Conservation (phyloP, 2,113 vertebrate genomes). For the Pteropus alecto region DNA sequence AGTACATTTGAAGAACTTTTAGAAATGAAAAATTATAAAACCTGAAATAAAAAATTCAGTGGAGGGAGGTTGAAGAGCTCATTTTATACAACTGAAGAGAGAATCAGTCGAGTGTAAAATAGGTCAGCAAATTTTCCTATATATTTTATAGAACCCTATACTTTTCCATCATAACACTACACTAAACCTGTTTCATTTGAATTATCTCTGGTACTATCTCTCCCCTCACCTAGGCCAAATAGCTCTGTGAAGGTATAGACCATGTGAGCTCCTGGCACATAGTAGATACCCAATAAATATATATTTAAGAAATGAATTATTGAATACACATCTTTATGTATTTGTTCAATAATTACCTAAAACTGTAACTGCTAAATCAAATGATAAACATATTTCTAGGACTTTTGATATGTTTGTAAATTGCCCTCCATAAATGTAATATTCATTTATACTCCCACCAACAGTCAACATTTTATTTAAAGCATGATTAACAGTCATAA, state of each 20-base stretch:
- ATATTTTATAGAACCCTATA: not conserved
- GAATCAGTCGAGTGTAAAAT: not conserved
- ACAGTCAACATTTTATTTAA: slow-evolving; percentile 4
- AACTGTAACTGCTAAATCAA: not conserved
- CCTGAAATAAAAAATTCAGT: slow-evolving; percentile 25
- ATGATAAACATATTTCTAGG: not conserved
- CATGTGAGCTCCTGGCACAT: not conserved
- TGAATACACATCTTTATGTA: not conserved
- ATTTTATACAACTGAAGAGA: not conserved
- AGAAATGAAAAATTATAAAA: not conserved
- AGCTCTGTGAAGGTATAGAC: not conserved
- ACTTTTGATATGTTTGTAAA: not conserved
- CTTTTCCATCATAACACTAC: not conserved
- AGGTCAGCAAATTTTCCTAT: not conserved
- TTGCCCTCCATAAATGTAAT: not conserved
- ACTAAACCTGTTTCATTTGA: not conserved
- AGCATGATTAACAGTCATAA: not conserved
- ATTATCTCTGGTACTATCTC: not conserved
- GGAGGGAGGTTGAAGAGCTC: not conserved
- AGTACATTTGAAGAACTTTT: not conserved
- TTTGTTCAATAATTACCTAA: slow-evolving; percentile 30
- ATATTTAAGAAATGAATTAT: not conserved
- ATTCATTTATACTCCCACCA: not conserved
- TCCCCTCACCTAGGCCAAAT: not conserved
- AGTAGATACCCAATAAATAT: not conserved